A percentile compares a stretch with the other conserved stretches of the same genome.
phyloP scores from a whole-genome alignment of 2,113 vertebrate species.

The Pteruthius melanotis region DNA sequence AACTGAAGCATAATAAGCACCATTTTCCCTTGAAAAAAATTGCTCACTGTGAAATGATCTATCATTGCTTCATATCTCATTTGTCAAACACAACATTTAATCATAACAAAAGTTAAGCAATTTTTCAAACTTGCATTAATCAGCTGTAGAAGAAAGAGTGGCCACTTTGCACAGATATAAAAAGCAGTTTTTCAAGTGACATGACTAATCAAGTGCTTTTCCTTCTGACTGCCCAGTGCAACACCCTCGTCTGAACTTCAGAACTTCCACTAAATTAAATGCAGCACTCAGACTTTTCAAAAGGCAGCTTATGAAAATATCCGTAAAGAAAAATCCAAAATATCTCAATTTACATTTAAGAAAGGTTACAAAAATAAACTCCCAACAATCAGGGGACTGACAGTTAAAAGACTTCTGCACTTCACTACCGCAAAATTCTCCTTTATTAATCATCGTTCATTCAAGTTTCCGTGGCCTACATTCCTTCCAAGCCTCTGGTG shows the following conservation, averaged over 20 bases:
- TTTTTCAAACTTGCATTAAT: slow-evolving; percentile 9
- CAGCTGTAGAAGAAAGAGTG: background rate
- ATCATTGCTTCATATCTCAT: slow-evolving; percentile 12
- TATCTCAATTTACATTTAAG: background rate
- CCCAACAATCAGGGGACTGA: background rate
- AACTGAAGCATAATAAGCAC: background rate
- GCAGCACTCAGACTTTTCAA: background rate
- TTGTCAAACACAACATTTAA: slow-evolving; percentile 28
- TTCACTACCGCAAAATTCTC: background rate
- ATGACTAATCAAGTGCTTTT: background rate
- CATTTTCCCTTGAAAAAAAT: background rate
- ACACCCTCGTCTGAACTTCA: background rate
- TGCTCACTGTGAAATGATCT: background rate
- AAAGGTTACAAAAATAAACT: background rate
- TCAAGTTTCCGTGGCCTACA: background rate
- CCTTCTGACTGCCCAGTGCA: background rate
- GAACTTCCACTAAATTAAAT: background rate
- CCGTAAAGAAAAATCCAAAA: background rate
- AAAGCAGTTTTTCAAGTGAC: background rate
- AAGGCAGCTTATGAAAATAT: background rate
- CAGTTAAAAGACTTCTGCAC: background rate
- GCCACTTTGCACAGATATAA: background rate
- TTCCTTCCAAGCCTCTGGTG: background rate
- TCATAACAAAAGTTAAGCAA: background rate
- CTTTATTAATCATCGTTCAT: background rate